Evolutionary conservation across 37 sponge, comb jelly and placozoan genomes (phyloP).

Genomic region (Chondrosia reniformis): DNA sequence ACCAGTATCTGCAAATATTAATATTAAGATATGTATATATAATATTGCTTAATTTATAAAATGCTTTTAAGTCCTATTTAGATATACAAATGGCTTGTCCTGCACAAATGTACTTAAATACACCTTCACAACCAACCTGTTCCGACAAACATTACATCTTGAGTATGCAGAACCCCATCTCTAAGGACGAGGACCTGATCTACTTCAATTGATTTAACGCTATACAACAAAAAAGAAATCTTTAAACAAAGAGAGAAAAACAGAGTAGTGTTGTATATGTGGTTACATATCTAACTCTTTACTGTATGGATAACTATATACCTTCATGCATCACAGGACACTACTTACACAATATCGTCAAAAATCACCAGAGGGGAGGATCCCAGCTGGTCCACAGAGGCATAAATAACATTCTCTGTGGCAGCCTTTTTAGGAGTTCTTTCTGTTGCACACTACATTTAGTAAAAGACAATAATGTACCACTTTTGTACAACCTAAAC

Average conservation of each 20-base stretch:
- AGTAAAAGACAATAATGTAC: neutral
- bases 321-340: neutral
- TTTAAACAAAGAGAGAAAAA: neutral
- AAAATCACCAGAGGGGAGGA: slow-evolving; percentile 1
- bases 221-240: neutral
- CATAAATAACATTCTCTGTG: slow-evolving; percentile 19
- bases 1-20: neutral
- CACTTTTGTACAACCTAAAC: too few species aligned
- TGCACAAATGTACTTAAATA: neutral
- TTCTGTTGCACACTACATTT: neutral
- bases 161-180: neutral
- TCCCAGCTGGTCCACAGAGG: neutral
- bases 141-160: slow-evolving; percentile 23
- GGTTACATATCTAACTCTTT: neutral
- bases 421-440: neutral
- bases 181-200: neutral
- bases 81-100: neutral
- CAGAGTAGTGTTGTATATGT: neutral
- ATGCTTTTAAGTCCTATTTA: neutral
- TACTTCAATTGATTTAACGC: slow-evolving; percentile 8
- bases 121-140: neutral
- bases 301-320: neutral
- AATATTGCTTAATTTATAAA: neutral
- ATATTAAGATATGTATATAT: neutral
- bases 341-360: slow-evolving; percentile 5